phyloP scores from a whole-genome alignment of 1,140 invertebrate species.

The Danaus melanippus region DNA sequence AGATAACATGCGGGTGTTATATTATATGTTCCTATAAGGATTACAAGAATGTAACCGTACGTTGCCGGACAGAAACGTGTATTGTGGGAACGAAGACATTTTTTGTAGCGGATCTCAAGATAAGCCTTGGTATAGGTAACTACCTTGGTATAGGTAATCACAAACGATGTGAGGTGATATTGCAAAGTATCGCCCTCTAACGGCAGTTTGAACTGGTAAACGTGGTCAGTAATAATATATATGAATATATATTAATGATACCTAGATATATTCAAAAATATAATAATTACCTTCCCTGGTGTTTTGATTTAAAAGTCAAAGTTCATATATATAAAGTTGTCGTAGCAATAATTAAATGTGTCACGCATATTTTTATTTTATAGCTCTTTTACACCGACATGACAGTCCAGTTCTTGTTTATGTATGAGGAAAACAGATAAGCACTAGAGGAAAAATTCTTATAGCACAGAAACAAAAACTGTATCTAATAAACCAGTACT shows the following conservation, averaged over 20 bases:
- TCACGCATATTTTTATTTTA: no score
- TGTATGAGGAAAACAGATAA: no score
- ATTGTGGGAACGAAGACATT: slow-evolving; percentile 32
- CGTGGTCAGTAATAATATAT: slow-evolving; percentile 2
- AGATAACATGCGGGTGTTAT: slow-evolving; percentile 8
- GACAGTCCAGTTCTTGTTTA: no score
- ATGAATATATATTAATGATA: no score
- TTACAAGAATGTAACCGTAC: slow-evolving; percentile 29
- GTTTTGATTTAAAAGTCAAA: no score
- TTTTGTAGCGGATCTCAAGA: slow-evolving; percentile 23
- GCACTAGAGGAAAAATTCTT: no score
- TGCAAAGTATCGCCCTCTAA: slow-evolving; percentile 52
- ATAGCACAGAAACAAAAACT: slow-evolving; percentile 7
- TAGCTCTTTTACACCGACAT: no score
- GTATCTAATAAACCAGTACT: slow-evolving; percentile 15
- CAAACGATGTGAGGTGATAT: slow-evolving; percentile 30
- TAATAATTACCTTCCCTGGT: no score
- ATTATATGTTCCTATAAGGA: slow-evolving; percentile 19
- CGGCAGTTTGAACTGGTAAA: slow-evolving; percentile 30
- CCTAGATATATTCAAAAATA: no score
- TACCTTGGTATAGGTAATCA: slow-evolving; percentile 23
- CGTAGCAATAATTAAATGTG: no score
- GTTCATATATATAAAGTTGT: no score
- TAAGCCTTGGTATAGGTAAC: no score
- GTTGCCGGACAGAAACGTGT: slow-evolving; percentile 23